Conservation (phyloP, 2,113 vertebrate species). For the Tapirus terrestris region DNA sequence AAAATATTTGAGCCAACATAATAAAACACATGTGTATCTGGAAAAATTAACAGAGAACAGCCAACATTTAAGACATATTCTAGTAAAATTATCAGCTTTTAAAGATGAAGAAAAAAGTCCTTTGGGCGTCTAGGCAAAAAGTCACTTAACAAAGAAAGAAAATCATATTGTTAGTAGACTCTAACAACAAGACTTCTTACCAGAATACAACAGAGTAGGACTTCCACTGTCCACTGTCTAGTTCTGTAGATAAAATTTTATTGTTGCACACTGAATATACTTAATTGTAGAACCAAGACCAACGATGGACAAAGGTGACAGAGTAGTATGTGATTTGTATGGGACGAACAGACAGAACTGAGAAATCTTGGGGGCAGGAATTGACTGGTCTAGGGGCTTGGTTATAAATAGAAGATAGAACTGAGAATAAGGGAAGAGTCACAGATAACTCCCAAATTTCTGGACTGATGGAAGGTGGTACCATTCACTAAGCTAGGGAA, state of each 20-base stretch:
- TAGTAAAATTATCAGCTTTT: not conserved
- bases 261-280: not conserved
- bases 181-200: not conserved
- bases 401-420: not conserved
- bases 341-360: not conserved
- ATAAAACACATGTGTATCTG: not conserved
- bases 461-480: not conserved
- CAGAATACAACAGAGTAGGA: not conserved
- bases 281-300: slow-evolving; percentile 39
- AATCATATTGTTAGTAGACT: not conserved
- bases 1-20: not conserved
- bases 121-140: not conserved
- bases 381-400: not conserved
- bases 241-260: slow-evolving; percentile 7
- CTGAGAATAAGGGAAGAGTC: not conserved
- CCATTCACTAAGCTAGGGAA: not conserved
- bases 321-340: not conserved
- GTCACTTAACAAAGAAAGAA: not conserved
- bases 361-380: not conserved
- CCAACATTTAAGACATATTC: not conserved
- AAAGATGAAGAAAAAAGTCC: not conserved
- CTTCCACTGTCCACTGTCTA: not conserved
- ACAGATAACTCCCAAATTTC: not conserved
- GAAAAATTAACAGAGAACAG: slow-evolving; percentile 4
- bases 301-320: not conserved